A percentile compares a stretch with the other conserved stretches of the same genome.
phyloP scores from a whole-genome alignment of 92 coral and sea anemone genomes.

The Zoanthus sociatus region DNA sequence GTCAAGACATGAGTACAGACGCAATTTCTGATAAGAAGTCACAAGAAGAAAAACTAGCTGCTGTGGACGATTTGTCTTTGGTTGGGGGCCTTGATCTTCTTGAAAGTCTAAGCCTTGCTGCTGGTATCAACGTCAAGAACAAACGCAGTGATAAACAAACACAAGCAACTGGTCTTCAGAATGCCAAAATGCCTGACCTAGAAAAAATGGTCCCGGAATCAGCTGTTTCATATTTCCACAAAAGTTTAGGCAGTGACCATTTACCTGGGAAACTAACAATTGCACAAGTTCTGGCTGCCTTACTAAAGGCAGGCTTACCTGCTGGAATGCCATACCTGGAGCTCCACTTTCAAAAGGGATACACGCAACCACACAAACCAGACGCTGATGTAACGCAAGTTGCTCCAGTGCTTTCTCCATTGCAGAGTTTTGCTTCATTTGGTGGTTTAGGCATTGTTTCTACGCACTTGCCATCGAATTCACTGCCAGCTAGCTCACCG shows the following conservation, averaged over 20 bases:
- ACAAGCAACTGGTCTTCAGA: conserved; percentile 34
- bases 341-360: conserved; percentile 41
- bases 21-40: conserved; percentile 57
- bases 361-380: not conserved
- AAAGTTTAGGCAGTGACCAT: conserved; percentile 64
- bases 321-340: conserved; percentile 77
- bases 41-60: conserved; percentile 72
- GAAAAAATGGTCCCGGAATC: conserved; percentile 51
- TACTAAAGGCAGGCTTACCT: conserved; percentile 74
- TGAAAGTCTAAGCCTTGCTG: conserved; percentile 76
- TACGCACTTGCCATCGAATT: conserved; percentile 73
- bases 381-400: not conserved
- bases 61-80: conserved; percentile 62
- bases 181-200: conserved; percentile 55
- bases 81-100: conserved; percentile 79
- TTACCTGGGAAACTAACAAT: conserved; percentile 72
- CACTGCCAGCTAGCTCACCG: conserved; percentile 53
- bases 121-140: conserved; percentile 90
- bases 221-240: conserved; percentile 63
- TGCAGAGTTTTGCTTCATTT: conserved; percentile 84
- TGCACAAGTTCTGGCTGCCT: conserved; percentile 69
- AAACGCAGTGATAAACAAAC: conserved; percentile 81
- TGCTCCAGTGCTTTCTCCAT: conserved; percentile 69
- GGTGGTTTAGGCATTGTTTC: conserved; percentile 92
- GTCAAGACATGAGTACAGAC: conserved; percentile 62